phyloP scores from a whole-genome alignment of 2,113 vertebrate species.

The Halcyon senegalensis region DNA sequence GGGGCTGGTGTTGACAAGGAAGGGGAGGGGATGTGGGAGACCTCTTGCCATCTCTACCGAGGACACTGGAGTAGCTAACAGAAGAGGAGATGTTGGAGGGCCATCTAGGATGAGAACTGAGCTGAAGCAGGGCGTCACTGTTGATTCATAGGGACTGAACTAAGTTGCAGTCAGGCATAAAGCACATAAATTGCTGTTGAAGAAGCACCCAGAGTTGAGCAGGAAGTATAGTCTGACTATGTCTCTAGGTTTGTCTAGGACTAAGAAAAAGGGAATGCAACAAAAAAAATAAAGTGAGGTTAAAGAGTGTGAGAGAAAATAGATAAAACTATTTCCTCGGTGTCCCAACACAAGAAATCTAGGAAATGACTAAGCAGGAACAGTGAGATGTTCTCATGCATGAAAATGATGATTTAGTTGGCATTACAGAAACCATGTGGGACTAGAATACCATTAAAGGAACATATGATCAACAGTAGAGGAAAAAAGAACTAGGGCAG shows the following conservation, averaged over 20 bases:
- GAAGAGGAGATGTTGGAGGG: neutral
- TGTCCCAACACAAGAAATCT: neutral
- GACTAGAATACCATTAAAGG: constrained; percentile 53
- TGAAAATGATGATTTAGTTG: constrained; percentile 56
- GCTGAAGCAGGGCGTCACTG: neutral
- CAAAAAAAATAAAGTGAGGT: neutral
- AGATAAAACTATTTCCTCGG: neutral
- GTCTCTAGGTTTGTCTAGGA: neutral
- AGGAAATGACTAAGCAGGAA: constrained; percentile 37
- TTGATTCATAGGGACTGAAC: neutral
- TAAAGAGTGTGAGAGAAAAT: neutral
- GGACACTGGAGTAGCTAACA: neutral
- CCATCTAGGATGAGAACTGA: neutral
- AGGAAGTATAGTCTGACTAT: neutral
- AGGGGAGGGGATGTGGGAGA: neutral
- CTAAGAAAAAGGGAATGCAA: neutral
- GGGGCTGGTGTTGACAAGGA: neutral
- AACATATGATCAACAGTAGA: constrained; percentile 9
- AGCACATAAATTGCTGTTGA: neutral
- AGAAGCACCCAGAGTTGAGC: neutral
- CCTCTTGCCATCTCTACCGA: neutral
- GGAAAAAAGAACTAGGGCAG: neutral
- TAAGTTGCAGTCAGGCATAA: neutral
- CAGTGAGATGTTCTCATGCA: constrained; percentile 2
- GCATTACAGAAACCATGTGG: constrained; percentile 11